These are phyloP conservation scores for Acinonyx jubatus DNA, from an alignment of 2,113 vertebrate species.

Conservation along the genomic window DNA sequence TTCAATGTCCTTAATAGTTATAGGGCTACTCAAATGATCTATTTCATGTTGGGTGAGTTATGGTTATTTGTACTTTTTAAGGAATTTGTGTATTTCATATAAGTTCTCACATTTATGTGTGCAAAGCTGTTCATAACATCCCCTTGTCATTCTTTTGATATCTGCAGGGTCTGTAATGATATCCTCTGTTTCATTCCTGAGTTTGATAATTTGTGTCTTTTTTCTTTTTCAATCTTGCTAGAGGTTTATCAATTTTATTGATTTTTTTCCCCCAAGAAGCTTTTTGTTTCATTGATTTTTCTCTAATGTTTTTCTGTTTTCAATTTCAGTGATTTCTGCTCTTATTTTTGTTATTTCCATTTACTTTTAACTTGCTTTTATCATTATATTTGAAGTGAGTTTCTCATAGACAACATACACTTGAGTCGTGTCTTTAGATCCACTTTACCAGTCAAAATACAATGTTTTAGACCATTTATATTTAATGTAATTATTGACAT, in stretches of 20 bases:
- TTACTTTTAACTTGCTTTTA: background rate
- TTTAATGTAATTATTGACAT: background rate
- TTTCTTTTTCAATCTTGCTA: background rate
- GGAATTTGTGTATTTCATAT: background rate
- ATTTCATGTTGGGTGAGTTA: background rate
- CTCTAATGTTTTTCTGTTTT: background rate
- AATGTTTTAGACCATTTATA: background rate
- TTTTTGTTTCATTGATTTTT: slow-evolving; percentile 1
- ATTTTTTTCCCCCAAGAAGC: background rate
- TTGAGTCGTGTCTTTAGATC: background rate
- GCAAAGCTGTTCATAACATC: background rate
- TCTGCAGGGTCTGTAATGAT: background rate
- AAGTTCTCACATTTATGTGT: background rate
- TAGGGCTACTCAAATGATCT: background rate
- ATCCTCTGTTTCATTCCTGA: background rate
- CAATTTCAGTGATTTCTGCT: background rate
- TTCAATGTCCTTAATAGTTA: background rate
- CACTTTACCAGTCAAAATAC: background rate
- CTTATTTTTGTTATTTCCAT: background rate
- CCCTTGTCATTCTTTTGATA: background rate
- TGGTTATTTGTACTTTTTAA: background rate
- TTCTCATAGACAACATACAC: background rate
- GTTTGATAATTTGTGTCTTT: background rate
- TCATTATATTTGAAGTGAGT: slow-evolving; percentile 8
- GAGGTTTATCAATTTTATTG: background rate